These are phyloP conservation scores for Heliangelus exortis DNA, from an alignment of 2,797 vertebrate genomes.

Conservation along the genomic window DNA sequence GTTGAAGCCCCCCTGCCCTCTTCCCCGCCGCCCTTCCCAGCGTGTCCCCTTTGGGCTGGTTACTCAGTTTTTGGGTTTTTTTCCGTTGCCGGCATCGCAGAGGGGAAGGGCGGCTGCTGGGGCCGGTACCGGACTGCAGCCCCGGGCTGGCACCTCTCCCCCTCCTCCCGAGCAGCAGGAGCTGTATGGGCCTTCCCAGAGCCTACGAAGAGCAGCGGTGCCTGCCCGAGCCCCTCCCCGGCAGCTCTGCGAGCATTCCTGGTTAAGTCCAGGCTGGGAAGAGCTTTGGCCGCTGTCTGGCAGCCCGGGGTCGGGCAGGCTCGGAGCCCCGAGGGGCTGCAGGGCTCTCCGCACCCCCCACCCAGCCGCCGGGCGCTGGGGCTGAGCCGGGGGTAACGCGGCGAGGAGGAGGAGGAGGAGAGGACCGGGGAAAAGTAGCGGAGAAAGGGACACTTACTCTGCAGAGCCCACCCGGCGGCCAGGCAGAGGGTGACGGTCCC, in stretches of 20 bases:
- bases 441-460: slow-evolving; percentile 78
- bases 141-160: background rate
- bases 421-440: background rate
- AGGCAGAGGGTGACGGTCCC: slow-evolving; percentile 77
- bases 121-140: background rate
- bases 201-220: too few relatives aligned
- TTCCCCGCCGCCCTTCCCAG: background rate
- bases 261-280: background rate
- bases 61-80: too few relatives aligned
- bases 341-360: background rate
- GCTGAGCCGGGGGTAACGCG: background rate
- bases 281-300: background rate
- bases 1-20: background rate
- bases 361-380: background rate
- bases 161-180: background rate
- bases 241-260: background rate
- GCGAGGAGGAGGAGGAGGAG: background rate
- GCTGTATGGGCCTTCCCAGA: background rate
- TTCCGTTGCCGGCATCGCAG: background rate
- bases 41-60: background rate
- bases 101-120: background rate
- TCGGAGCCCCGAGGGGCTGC: background rate
- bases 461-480: slow-evolving; percentile 73
- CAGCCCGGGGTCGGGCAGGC: background rate
- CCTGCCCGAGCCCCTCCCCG: background rate